Percentiles rank a stretch among this genome's conserved stretches.
Conservation (phyloP, 1,140 invertebrate genomes). For the Lucilia cuprina region DNA sequence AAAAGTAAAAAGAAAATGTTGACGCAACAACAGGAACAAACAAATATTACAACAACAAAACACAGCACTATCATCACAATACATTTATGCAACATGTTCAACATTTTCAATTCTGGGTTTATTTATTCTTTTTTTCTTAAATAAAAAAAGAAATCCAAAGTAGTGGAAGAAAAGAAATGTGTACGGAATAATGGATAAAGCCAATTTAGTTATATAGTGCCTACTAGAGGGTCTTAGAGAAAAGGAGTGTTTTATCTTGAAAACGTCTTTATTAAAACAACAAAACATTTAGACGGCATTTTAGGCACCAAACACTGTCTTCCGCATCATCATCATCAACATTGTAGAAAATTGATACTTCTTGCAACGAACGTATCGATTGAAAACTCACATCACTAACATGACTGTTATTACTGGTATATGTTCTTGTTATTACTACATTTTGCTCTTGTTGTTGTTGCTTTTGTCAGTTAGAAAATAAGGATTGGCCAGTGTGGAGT, state of each 20-base stretch:
- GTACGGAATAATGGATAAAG: not conserved
- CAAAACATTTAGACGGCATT: conserved; percentile 60
- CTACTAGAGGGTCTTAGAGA: conserved; percentile 5
- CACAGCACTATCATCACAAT: not conserved
- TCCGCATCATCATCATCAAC: conserved; percentile 12
- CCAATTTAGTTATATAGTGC: not conserved
- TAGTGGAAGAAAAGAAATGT: not conserved
- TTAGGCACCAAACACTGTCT: conserved; percentile 21
- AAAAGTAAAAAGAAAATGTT: no score
- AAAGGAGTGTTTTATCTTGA: conserved; percentile 9
- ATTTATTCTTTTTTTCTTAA: not conserved
- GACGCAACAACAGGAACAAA: no score
- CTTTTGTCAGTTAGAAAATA: not conserved
- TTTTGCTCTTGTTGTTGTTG: conserved; percentile 42
- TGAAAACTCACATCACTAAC: conserved; percentile 43
- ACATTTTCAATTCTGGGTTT: not conserved
- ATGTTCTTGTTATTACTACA: conserved; percentile 17
- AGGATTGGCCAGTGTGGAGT: not conserved
- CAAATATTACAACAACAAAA: not conserved
- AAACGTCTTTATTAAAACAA: conserved; percentile 61
- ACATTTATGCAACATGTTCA: not conserved
- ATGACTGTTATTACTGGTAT: not conserved
- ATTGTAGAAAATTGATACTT: conserved; percentile 33
- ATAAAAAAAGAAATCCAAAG: not conserved
- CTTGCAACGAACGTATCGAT: conserved; percentile 38